Base-by-base conservation (phyloP, 2,797 vertebrate genomes). In the Botia kubotai region DNA sequence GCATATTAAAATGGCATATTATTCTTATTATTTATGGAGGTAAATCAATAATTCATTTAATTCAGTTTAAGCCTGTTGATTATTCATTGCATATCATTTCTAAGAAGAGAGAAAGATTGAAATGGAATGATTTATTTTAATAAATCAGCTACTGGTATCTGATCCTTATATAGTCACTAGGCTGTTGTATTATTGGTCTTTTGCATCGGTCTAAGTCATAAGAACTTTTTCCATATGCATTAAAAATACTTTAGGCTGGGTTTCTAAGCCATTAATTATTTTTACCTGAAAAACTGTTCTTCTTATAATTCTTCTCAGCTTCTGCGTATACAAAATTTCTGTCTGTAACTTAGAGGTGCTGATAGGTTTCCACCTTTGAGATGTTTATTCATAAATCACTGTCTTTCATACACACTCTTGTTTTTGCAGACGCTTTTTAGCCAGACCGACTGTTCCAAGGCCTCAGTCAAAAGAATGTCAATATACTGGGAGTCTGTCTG, bases 261-360 rank as follows among this genome's bases (percentile, higher is more conserved):
- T 60, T 75, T 26, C 62, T 67, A 17, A 46, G 50, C 60, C 29
- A 80, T 72, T n/a, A 78, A 72, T 26, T 36, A 79, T 76, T 75
- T 72, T 48, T 57, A 14, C 77, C 17, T 10, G 10, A 77, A 57
- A 26, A 77, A 82, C 50, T 13, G 72, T 77, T 72, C 52, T 1
- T 60, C 19, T 60, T 60, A 23, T 60, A 33, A 17, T 12, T 29
- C 58, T 75, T 75, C 60, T 63, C 62, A 57, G 58, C 72, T 58
- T 57, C 4, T 57, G 67, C 36, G 57, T 39, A 80, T 70, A 72
- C 67, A 57, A 21, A 57, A 21, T 75, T 29, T 68, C 17, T 66
- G n/a, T 16, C 60, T 72, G 46, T 53, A 72, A 63, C 29, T 39
- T 53, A 19, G 60, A 72, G 16, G 10, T 7, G 77, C 2, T 79